Base-by-base conservation (phyloP, 2,113 vertebrate species). In the Chinchilla lanigera region DNA sequence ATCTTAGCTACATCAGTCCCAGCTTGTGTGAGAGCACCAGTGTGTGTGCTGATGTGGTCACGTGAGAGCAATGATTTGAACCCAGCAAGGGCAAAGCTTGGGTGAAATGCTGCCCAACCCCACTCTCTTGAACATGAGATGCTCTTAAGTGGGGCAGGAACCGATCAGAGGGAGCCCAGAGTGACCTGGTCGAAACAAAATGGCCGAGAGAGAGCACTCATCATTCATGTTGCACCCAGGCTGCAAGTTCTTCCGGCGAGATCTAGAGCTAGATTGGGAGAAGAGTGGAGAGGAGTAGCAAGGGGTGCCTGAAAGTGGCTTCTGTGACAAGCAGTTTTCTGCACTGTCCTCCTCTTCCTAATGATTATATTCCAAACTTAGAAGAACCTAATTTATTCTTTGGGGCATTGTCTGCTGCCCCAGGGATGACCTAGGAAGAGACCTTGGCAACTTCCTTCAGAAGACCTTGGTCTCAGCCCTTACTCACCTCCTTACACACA, bases 1-100 rank as follows among this genome's bases (percentile, higher is more conserved):
- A 97, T 97, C 97, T 97, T 88, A 87, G 94, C 96, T 96, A 98
- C 98, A 96, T 98, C 93, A 17, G 0, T 92, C 96, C 82, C 91
- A 96, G 94, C 93, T 93, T 97, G 91, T 96, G 97, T 94, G 90
- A 3, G 1, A 5, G 92, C 93, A 87, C 94, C 97, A 77, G 69
- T 91, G 95, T 97, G 85, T 94, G 86, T 96, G 69, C 30, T 94
- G 87, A 94, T 97, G 41, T 94, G 94, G 67, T 77, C 98, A 95
- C 0, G 0, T 89, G 95, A 95, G 98, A 97, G 0, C 1, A 35
- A 86, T 8, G 1, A 95, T 14, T 35, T 96, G 88, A 92, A 96
- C 92, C 71, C 19, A 77, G 60, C 28, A 93, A 83, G n/a, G 60
- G 26, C 81, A 96, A 47, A 3, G 88, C 60, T 97, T 97, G 92